Conservation (phyloP, 2,113 vertebrate species). For the Tonatia bakeri region DNA sequence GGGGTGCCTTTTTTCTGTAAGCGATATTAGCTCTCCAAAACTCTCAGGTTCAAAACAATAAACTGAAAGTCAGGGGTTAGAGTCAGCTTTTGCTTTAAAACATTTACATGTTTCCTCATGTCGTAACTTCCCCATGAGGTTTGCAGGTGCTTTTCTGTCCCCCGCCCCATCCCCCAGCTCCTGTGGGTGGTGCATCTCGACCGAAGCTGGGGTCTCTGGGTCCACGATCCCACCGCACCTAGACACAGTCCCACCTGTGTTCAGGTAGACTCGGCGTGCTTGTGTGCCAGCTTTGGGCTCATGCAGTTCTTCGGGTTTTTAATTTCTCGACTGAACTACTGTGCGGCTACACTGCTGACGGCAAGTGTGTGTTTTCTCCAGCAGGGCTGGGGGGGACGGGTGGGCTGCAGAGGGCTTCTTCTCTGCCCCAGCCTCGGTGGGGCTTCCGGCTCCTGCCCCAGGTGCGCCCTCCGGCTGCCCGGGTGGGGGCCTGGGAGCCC, state of each 20-base stretch:
- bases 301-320: neutral
- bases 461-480: too few species aligned
- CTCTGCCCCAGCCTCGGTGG: too few species aligned
- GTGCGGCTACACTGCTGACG: fast-evolving
- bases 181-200: neutral
- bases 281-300: too few species aligned
- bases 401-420: neutral
- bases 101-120: neutral
- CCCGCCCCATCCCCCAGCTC: fast-evolving
- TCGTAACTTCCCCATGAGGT: too few species aligned
- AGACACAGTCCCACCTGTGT: fast-evolving
- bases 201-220: neutral
- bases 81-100: neutral
- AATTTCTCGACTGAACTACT: neutral
- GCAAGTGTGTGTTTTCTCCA: too few species aligned
- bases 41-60: neutral
- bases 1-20: neutral
- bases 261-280: too few species aligned
- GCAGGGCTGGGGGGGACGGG: neutral
- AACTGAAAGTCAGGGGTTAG: neutral
- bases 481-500: neutral
- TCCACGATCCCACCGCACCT: fast-evolving
- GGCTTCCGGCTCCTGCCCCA: too few species aligned
- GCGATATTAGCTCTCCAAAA: neutral
- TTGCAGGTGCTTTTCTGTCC: fast-evolving